Base-by-base conservation (phyloP, 2,888 invertebrate species). In the Spisula solida region DNA sequence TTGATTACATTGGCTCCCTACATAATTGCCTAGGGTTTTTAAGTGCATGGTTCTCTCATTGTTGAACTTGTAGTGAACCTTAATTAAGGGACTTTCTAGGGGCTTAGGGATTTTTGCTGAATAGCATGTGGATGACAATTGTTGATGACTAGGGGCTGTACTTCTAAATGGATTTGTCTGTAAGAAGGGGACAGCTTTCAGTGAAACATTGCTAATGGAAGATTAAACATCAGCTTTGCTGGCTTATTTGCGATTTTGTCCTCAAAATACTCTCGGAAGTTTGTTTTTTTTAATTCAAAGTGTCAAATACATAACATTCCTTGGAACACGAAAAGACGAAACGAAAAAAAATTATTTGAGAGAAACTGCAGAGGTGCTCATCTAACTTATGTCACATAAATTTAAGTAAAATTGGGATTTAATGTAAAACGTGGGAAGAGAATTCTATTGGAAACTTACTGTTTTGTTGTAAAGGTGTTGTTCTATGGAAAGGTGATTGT, bases 1-100 rank as follows among this genome's bases (percentile, higher is more conserved):
- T 75, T 75, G 75, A 75, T 75, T 75, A 75, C n/a, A 66, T 16
- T 34, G 10, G 8, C 34, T 75, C 25, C 25, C 25, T 75, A 31
- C 75, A 75, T 75, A 75, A 75, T 70, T 82, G 12, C 34, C 41
- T 4, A 25, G 70, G 70, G 29, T 75, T 75, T 82, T 82, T 70
- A 70, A 82, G 82, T 82, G 48, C 82, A 70, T 20, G 12, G 31
- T 34, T 75, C 18, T 34, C 75, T 75, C 75, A 25, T 41, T 82
- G 48, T 47, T 87, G 87, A 87, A 87, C 87, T 87, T 34, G 78
- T 83, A 47, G 16, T 87, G 87, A 87, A 87, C 87, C 82, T 82
- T 79, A 66, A 80, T 83, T 79, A 41, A 79, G 31, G 80, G 86
- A 79, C n/a, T 55, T 82, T 75, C 70, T 70, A 82, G 41, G 82